Percentiles rank a stretch among this genome's conserved stretches.
phyloP scores from a whole-genome alignment of 1,140 invertebrate genomes.

The Aradophagus sp. region DNA sequence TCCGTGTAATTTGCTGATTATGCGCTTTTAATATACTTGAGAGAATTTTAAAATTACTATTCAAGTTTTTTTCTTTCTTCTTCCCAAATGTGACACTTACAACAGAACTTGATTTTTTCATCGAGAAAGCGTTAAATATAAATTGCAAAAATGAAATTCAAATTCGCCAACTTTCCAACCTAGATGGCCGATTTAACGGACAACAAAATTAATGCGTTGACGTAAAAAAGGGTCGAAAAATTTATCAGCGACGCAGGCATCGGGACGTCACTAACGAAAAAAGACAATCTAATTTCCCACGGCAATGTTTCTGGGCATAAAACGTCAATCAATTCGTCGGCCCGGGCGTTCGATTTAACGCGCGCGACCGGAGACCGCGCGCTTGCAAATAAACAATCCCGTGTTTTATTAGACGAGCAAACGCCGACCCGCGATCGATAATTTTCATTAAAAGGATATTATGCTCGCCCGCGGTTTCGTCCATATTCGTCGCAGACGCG shows the following conservation, averaged over 20 bases:
- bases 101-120: no score
- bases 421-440: constrained; percentile 28
- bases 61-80: no score
- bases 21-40: no score
- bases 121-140: no score
- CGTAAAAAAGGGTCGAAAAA: no score
- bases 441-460: constrained; percentile 47
- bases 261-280: constrained; percentile 33
- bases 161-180: no score
- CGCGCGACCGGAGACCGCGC: constrained; percentile 22
- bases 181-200: no score
- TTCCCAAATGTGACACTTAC: no score
- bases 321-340: constrained; percentile 43
- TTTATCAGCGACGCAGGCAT: constrained; percentile 14
- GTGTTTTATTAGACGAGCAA: constrained; percentile 44
- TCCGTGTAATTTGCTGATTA: no score
- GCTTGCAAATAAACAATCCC: constrained; percentile 48
- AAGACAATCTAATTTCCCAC: constrained; percentile 44
- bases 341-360: constrained; percentile 31
- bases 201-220: no score
- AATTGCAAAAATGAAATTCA: no score
- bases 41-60: no score
- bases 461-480: constrained; percentile 29
- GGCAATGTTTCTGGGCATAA: constrained; percentile 33
- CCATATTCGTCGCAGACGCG: constrained; percentile 13